A percentile compares a stretch with the other conserved stretches of the same genome.
phyloP scores from a whole-genome alignment of 2,888 invertebrate genomes.

The Biston stratarius region DNA sequence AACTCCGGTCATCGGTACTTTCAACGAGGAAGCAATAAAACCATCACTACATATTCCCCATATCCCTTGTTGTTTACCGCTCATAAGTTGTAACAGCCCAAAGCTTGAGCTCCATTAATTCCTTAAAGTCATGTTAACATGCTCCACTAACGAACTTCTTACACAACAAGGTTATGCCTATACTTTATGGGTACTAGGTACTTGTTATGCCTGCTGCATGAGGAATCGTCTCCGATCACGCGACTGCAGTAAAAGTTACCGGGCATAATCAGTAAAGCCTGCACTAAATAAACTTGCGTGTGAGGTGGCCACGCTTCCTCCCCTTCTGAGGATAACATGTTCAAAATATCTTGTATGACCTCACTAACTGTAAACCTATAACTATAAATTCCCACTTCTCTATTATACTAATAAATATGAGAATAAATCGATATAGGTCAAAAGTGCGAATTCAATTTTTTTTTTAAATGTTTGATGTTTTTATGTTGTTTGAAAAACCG shows the following conservation, averaged over 20 bases:
- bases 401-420: too few relatives aligned
- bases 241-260: slow-evolving; percentile 48
- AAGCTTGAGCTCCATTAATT: slow-evolving; percentile 35
- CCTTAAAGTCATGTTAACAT: slow-evolving; percentile 46
- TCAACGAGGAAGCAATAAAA: too few relatives aligned
- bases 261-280: slow-evolving; percentile 39
- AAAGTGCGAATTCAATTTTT: too few relatives aligned
- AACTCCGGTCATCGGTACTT: too few relatives aligned
- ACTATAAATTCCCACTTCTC: too few relatives aligned
- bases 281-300: slow-evolving; percentile 49
- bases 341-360: slow-evolving; percentile 9
- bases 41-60: not conserved
- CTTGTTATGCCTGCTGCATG: slow-evolving; percentile 40
- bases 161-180: slow-evolving; percentile 30
- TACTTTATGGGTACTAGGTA: slow-evolving; percentile 27
- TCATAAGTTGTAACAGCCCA: slow-evolving; percentile 13
- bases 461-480: too few relatives aligned
- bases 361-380: too few relatives aligned
- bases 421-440: too few relatives aligned
- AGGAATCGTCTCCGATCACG: slow-evolving; percentile 54
- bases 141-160: slow-evolving; percentile 49
- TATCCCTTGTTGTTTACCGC: slow-evolving; percentile 8
- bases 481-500: too few relatives aligned
- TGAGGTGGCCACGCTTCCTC: slow-evolving; percentile 34
- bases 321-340: slow-evolving; percentile 22